phyloP scores from a whole-genome alignment of 2,888 invertebrate species.

The Sialis fuliginosa region DNA sequence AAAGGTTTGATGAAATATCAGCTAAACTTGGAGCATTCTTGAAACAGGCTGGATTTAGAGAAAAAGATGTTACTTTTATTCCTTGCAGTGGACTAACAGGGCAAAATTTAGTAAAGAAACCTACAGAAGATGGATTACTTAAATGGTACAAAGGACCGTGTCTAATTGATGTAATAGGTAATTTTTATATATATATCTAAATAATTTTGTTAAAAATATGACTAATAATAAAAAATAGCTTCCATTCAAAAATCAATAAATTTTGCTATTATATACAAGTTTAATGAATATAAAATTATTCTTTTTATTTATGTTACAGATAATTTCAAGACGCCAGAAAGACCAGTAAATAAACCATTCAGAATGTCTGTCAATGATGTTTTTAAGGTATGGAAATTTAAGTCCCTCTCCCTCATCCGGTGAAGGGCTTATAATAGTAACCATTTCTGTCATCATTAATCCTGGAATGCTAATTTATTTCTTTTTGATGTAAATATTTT shows the following conservation, averaged over 20 bases:
- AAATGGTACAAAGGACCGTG: conserved; percentile 75
- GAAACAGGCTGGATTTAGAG: conserved; percentile 83
- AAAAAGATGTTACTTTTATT: conserved; percentile 70
- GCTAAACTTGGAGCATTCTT: conserved; percentile 65
- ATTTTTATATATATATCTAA: conserved; percentile 8
- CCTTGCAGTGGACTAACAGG: conserved; percentile 96
- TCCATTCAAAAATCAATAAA: too few species aligned
- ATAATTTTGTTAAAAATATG: neutral
- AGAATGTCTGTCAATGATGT: conserved; percentile 89
- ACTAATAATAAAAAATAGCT: too few species aligned
- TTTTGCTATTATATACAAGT: too few species aligned
- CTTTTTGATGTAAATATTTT: too few species aligned
- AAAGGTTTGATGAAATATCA: conserved; percentile 78
- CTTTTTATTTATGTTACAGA: conserved; percentile 29
- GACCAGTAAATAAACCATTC: conserved; percentile 76
- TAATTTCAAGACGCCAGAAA: conserved; percentile 68
- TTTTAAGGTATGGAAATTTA: conserved; percentile 77
- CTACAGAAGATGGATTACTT: conserved; percentile 41
- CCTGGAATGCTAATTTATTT: too few species aligned
- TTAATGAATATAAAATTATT: neutral
- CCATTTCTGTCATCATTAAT: too few species aligned
- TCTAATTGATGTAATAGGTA: conserved; percentile 69
- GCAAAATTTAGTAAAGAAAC: conserved; percentile 64
- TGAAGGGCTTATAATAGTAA: too few species aligned
- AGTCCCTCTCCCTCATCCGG: too few species aligned